Conservation (phyloP, 1,140 invertebrate genomes). For the Dolichoris vasculosae region DNA sequence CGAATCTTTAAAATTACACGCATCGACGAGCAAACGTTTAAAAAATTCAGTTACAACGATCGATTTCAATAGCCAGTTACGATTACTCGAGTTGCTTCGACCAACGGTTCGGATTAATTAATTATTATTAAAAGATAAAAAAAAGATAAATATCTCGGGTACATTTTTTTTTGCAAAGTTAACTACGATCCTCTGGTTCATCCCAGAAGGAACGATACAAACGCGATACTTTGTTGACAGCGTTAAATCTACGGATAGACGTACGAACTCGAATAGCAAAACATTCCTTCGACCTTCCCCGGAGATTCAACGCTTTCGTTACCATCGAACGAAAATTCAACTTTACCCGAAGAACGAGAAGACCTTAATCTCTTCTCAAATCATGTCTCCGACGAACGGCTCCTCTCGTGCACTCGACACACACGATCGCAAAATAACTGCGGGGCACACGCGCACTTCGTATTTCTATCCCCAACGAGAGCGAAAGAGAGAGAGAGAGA, state of each 20-base stretch:
- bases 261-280: background rate
- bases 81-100: background rate
- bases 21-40: background rate
- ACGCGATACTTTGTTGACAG: background rate
- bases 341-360: background rate
- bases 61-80: background rate
- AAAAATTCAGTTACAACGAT: background rate
- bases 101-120: background rate
- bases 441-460: background rate
- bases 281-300: background rate
- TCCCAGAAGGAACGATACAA: background rate
- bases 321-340: background rate
- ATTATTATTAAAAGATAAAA: background rate
- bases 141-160: background rate
- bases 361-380: background rate
- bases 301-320: background rate
- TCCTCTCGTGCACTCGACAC: background rate
- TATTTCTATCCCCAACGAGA: background rate
- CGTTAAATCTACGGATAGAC: no score
- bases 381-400: background rate
- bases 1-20: background rate
- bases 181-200: background rate
- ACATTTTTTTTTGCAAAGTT: background rate
- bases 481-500: background rate
- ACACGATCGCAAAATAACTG: background rate